Conservation (phyloP, 1,140 invertebrate genomes). For the Bombus sylvicola region DNA sequence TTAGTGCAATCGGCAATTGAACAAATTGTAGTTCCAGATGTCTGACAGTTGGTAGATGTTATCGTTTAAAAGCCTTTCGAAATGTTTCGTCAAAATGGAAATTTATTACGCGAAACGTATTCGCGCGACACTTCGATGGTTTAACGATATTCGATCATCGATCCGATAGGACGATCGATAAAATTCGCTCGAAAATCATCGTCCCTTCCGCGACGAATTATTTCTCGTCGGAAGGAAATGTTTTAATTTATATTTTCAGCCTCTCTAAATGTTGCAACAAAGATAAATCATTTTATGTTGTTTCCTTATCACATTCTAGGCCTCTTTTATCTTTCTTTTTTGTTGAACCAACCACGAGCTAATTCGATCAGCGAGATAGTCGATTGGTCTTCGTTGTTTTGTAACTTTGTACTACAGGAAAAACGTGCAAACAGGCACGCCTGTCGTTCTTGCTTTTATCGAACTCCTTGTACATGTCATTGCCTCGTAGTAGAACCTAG, state of each 20-base stretch:
- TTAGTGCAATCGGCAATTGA: too few relatives aligned
- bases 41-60: too few relatives aligned
- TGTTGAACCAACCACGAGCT: neutral
- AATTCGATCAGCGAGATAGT: constrained; percentile 30
- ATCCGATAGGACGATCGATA: too few relatives aligned
- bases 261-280: neutral
- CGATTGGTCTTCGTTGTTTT: constrained; percentile 12
- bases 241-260: neutral
- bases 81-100: too few relatives aligned
- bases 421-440: constrained; percentile 30
- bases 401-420: constrained; percentile 8
- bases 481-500: neutral
- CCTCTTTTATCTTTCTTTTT: neutral
- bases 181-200: neutral
- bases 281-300: constrained; percentile 12
- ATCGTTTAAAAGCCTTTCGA: too few relatives aligned
- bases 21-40: too few relatives aligned
- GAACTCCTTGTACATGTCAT: constrained; percentile 32
- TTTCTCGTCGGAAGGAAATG: neutral
- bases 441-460: constrained; percentile 28
- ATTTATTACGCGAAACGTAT: too few relatives aligned
- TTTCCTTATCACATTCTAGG: constrained; percentile 14
- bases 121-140: too few relatives aligned
- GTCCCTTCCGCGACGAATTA: neutral
- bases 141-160: too few relatives aligned